These are phyloP conservation scores for Himalopsyche kuldschensis DNA, from an alignment of 2,888 invertebrate genomes.

Conservation along the genomic window DNA sequence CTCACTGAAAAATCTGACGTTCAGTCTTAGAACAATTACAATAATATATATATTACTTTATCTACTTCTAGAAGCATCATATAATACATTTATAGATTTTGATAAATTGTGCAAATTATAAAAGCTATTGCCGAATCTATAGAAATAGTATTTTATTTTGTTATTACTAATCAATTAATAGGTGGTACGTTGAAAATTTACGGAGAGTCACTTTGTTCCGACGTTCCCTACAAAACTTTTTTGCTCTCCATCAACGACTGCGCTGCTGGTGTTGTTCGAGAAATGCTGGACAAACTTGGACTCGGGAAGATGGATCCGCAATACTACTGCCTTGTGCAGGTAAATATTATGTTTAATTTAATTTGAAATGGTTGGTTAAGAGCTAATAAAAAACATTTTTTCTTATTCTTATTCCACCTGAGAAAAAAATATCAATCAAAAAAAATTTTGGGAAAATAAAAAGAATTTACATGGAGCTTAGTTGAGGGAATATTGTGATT, in stretches of 20 bases:
- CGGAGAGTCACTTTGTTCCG: slow-evolving; percentile 92
- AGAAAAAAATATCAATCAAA: not conserved
- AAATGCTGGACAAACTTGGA: slow-evolving; percentile 97
- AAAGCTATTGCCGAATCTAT: not conserved
- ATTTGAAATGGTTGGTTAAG: not conserved
- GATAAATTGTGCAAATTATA: not conserved
- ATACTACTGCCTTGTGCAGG: slow-evolving; percentile 95
- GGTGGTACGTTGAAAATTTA: slow-evolving; percentile 92
- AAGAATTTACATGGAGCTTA: no score
- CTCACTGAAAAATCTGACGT: no score
- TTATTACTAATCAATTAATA: slow-evolving; percentile 42
- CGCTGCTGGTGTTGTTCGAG: slow-evolving; percentile 88
- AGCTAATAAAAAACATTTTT: no score
- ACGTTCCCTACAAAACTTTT: slow-evolving; percentile 97
- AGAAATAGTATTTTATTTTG: not conserved
- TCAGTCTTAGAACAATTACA: no score
- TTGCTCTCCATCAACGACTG: slow-evolving; percentile 91
- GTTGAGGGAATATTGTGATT: no score
- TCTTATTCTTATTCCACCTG: not conserved
- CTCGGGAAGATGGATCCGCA: slow-evolving; percentile 86
- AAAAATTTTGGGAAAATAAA: no score
- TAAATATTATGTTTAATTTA: slow-evolving; percentile 47
- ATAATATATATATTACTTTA: no score
- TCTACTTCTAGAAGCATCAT: no score
- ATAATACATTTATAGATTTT: no score